Conservation (phyloP, 2,888 invertebrate species). For the Parthenolecanium corni region DNA sequence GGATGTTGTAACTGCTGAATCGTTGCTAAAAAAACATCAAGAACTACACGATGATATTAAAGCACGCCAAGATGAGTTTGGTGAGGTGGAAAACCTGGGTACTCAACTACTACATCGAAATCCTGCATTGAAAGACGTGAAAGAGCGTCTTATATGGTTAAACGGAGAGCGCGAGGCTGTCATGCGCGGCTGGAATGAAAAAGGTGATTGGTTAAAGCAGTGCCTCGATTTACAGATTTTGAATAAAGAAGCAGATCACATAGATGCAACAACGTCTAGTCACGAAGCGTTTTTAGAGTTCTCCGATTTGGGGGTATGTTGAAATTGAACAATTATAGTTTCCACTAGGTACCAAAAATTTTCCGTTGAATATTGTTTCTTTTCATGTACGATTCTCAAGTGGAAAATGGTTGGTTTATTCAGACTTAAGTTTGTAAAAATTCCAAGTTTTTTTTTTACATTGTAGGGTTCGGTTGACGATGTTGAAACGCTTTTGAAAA, state of each 20-base stretch:
- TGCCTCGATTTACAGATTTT: constrained; percentile 80
- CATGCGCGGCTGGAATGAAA: constrained; percentile 67
- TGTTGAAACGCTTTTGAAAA: constrained; percentile 81
- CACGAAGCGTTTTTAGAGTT: constrained; percentile 90
- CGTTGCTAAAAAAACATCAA: constrained; percentile 74
- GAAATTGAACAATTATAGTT: no score
- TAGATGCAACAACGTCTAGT: constrained; percentile 87
- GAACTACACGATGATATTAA: constrained; percentile 73
- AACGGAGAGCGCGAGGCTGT: constrained; percentile 65
- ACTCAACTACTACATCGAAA: constrained; percentile 61
- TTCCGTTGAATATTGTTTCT: not conserved
- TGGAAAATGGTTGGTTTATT: no score
- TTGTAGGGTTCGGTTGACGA: constrained; percentile 71
- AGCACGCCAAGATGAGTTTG: constrained; percentile 77
- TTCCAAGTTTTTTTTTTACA: not conserved
- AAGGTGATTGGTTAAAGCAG: constrained; percentile 75
- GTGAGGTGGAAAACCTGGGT: constrained; percentile 68
- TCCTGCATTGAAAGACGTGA: constrained; percentile 61
- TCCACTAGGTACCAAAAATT: no score
- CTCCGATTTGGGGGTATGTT: constrained; percentile 66
- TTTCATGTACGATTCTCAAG: no score
- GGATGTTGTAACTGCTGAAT: constrained; percentile 87
- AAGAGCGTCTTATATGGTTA: constrained; percentile 59
- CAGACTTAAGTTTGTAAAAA: not conserved
- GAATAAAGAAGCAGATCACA: constrained; percentile 91